Evolutionary conservation across 2,797 vertebrate species (phyloP).

Genomic region (Tachyglossus aculeatus): DNA sequence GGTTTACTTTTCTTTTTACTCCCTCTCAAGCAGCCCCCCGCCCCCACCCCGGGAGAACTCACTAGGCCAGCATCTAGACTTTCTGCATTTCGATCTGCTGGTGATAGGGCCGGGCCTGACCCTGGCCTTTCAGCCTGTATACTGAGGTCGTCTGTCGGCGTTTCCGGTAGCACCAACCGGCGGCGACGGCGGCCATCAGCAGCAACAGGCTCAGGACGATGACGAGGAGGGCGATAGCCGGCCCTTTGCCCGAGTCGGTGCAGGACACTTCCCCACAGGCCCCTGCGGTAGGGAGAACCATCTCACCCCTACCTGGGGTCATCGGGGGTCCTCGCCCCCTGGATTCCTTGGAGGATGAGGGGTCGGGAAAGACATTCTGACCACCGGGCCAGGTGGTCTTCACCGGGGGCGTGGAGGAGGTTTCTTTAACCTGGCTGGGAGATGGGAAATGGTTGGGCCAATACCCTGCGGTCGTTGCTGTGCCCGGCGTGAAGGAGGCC

Average conservation of each 20-base stretch:
- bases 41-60: neutral
- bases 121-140: constrained; percentile 91
- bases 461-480: constrained; percentile 66
- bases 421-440: constrained; percentile 43
- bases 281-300: constrained; percentile 69
- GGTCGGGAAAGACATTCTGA: constrained; percentile 57
- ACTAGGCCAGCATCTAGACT: constrained; percentile 73
- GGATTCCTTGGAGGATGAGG: constrained; percentile 57
- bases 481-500: constrained; percentile 60
- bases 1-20: constrained; percentile 4
- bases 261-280: constrained; percentile 79
- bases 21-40: constrained; percentile 15
- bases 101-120: constrained; percentile 79
- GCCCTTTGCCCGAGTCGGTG: constrained; percentile 71
- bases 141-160: constrained; percentile 90
- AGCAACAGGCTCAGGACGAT: constrained; percentile 81
- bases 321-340: constrained; percentile 70
- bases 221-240: constrained; percentile 84
- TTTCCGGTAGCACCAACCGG: constrained; percentile 88
- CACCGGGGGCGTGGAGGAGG: constrained; percentile 23
- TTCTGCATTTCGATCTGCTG: constrained; percentile 98
- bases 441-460: constrained; percentile 44
- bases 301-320: constrained; percentile 74
- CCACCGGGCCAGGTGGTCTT: constrained; percentile 35
- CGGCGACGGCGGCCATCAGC: constrained; percentile 71